Evolutionary conservation across 37 sponge, comb jelly and placozoan genomes (phyloP).

Genomic region (Hormiphora californensis): DNA sequence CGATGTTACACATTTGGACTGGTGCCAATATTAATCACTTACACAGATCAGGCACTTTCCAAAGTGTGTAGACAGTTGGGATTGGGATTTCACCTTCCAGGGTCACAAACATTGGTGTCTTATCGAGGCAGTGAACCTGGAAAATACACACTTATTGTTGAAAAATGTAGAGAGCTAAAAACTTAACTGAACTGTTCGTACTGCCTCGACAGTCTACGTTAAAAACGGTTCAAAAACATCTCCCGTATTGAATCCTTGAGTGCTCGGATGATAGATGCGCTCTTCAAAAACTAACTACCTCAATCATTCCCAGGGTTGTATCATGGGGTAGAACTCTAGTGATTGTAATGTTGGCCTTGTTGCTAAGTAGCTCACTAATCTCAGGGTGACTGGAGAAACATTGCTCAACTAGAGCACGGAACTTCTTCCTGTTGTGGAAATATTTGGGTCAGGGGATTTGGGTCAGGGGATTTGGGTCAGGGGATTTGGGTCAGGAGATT

Average conservation of each 20-base stretch:
- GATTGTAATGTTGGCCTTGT: neutral
- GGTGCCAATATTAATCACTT: neutral
- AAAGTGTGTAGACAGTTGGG: slow-evolving; percentile 9
- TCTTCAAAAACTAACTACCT: neutral
- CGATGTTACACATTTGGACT: neutral
- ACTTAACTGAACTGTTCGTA: too few relatives aligned
- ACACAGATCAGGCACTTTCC: slow-evolving; percentile 3
- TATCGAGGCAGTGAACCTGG: slow-evolving; percentile 40
- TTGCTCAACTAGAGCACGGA: neutral
- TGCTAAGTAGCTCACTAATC: neutral
- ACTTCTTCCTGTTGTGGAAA: slow-evolving; percentile 9
- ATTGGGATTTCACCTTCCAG: slow-evolving; percentile 17
- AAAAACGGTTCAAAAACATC: too few relatives aligned
- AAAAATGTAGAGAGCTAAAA: too few relatives aligned
- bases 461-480: too few relatives aligned
- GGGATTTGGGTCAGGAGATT: too few relatives aligned
- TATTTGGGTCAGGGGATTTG: too few relatives aligned
- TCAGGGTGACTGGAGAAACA: slow-evolving; percentile 11
- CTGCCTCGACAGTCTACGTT: too few relatives aligned
- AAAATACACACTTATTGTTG: neutral
- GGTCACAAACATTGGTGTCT: slow-evolving; percentile 12
- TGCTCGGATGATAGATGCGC: too few relatives aligned
- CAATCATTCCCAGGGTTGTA: neutral
- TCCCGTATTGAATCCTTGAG: too few relatives aligned
- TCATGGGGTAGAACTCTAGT: slow-evolving; percentile 34